These are phyloP conservation scores for Nebria salina DNA, from an alignment of 2,888 invertebrate species.

Conservation along the genomic window DNA sequence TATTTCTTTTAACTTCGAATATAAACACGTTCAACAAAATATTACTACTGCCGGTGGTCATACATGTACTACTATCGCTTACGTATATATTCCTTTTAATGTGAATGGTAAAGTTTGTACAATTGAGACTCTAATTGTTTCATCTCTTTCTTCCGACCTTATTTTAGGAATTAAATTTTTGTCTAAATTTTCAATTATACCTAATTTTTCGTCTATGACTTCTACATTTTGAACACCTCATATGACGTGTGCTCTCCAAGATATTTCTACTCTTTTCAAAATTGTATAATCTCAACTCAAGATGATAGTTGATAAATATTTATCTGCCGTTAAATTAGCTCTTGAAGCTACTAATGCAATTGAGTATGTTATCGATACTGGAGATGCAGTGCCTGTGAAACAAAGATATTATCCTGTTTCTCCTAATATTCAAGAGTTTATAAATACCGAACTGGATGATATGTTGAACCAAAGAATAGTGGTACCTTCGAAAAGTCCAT, in stretches of 20 bases:
- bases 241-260: not conserved
- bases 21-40: too few relatives aligned
- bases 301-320: not conserved
- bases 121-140: too few relatives aligned
- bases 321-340: not conserved
- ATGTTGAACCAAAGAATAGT: too few relatives aligned
- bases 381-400: not conserved
- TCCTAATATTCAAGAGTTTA: not conserved
- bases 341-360: not conserved
- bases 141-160: too few relatives aligned
- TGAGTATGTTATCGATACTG: not conserved
- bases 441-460: not conserved
- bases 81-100: too few relatives aligned
- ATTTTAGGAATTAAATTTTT: too few relatives aligned
- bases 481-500: constrained; percentile 48
- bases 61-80: too few relatives aligned
- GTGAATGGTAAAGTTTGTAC: too few relatives aligned
- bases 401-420: not conserved
- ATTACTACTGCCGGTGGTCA: too few relatives aligned
- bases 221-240: not conserved
- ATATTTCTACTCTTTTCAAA: not conserved
- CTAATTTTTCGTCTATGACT: not conserved
- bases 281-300: not conserved
- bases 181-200: too few relatives aligned
- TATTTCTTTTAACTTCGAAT: too few relatives aligned